Percentiles rank a stretch among this genome's conserved stretches.
phyloP scores from a whole-genome alignment of 1,140 invertebrate species.

The Kradibia gibbosae region DNA sequence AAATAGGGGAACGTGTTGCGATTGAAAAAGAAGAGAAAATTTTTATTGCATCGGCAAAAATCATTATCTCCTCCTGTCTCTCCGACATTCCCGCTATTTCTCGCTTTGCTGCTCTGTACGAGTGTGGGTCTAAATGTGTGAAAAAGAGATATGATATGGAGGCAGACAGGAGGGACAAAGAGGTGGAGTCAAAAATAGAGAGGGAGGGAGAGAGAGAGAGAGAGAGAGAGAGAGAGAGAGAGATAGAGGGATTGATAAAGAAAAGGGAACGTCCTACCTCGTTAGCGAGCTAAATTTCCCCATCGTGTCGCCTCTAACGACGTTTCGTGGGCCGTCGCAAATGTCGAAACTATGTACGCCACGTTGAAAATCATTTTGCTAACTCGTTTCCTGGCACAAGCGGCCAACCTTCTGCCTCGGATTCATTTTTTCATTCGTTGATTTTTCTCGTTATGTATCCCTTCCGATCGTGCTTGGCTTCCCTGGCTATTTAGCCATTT shows the following conservation, averaged over 20 bases:
- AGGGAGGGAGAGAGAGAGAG: neutral
- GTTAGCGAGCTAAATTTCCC: conserved; percentile 38
- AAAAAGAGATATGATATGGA: too few species aligned
- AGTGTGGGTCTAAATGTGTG: too few species aligned
- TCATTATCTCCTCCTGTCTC: too few species aligned
- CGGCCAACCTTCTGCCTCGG: neutral
- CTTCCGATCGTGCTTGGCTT: neutral
- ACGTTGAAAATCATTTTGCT: conserved; percentile 28
- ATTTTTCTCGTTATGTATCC: conserved; percentile 34
- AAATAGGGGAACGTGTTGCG: neutral
- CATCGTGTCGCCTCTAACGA: conserved; percentile 25
- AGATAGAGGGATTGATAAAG: neutral
- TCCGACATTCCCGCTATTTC: too few species aligned
- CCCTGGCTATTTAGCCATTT: neutral
- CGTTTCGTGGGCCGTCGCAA: conserved; percentile 13
- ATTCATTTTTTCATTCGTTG: conserved; percentile 35
- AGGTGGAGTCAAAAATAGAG: neutral
- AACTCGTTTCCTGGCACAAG: conserved; percentile 18
- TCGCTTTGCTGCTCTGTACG: too few species aligned
- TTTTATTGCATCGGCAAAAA: neutral
- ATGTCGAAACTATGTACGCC: neutral
- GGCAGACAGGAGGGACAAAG: neutral
- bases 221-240: neutral
- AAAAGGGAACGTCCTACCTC: conserved; percentile 19
- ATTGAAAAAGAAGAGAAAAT: neutral